phyloP scores from a whole-genome alignment of 2,113 vertebrate species.

The Phoenicopterus ruber region DNA sequence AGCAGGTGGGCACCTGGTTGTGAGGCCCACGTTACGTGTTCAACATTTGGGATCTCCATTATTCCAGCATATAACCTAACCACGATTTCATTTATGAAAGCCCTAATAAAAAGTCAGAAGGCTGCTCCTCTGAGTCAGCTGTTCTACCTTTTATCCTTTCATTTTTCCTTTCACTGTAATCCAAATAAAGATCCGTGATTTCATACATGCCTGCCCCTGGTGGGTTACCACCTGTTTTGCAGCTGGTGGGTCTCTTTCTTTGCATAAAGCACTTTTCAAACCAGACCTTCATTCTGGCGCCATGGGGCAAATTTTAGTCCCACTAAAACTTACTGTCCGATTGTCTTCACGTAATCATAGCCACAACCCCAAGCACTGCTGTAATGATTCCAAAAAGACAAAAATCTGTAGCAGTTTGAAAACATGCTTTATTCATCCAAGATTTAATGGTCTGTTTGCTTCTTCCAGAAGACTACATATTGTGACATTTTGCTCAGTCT shows the following conservation, averaged over 20 bases:
- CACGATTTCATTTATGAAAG: neutral
- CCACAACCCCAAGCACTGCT: neutral
- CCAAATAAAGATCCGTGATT: constrained; percentile 14
- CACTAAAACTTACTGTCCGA: neutral
- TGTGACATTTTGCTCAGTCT: constrained; percentile 37
- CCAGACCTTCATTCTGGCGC: neutral
- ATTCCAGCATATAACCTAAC: neutral
- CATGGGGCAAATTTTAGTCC: neutral
- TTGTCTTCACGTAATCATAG: neutral
- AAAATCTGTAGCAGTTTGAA: neutral
- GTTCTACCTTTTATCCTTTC: neutral
- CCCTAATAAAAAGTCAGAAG: neutral
- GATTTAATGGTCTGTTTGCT: constrained; percentile 34
- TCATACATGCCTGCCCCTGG: constrained; percentile 7
- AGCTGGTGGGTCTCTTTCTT: neutral
- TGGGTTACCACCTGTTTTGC: constrained; percentile 42
- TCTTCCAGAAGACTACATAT: neutral
- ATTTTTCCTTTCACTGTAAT: neutral
- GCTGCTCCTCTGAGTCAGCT: neutral
- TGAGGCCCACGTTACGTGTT: neutral
- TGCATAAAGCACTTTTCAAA: neutral
- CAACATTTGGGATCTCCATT: neutral
- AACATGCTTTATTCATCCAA: neutral
- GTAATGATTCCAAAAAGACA: neutral
- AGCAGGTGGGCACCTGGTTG: neutral